Conservation (phyloP, 2,797 vertebrate genomes). For the Garrulus glandarius region DNA sequence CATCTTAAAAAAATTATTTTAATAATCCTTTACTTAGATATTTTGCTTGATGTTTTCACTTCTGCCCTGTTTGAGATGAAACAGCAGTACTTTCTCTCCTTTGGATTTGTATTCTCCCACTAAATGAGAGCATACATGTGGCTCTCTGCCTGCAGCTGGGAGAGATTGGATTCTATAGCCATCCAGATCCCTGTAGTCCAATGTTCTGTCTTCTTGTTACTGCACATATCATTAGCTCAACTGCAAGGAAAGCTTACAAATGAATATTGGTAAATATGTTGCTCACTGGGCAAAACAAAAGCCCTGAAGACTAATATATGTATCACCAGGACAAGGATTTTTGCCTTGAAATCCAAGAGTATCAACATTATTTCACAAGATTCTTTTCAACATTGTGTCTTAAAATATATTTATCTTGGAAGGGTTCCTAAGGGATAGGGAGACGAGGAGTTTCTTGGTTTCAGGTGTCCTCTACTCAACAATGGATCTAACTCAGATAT, state of each 20-base stretch:
- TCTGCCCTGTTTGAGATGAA: neutral
- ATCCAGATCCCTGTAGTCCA: neutral
- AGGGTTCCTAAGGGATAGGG: neutral
- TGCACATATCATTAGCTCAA: neutral
- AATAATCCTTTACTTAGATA: neutral
- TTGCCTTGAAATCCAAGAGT: neutral
- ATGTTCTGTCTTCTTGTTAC: neutral
- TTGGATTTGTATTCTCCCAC: neutral
- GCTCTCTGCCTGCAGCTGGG: neutral
- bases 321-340: neutral
- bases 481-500: neutral
- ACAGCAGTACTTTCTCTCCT: neutral
- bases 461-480: neutral
- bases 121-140: neutral
- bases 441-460: neutral
- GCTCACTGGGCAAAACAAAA: neutral
- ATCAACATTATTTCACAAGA: neutral
- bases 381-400: neutral
- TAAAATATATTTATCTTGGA: neutral
- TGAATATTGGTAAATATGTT: neutral
- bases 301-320: neutral
- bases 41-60: neutral
- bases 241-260: neutral
- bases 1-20: neutral
- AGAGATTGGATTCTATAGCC: neutral